phyloP scores from a whole-genome alignment of 2,888 invertebrate species.

The Ecliptopera silaceata region DNA sequence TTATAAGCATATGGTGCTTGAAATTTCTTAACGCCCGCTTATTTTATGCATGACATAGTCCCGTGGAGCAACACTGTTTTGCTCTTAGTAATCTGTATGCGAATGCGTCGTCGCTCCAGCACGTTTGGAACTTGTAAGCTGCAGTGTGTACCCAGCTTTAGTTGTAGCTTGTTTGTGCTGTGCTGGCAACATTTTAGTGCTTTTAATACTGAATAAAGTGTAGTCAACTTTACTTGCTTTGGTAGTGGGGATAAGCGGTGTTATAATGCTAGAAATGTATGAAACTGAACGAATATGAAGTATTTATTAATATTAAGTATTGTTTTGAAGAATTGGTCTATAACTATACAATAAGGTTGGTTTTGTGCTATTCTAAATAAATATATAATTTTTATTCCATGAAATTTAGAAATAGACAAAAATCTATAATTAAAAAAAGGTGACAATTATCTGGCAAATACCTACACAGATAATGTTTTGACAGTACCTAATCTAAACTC shows the following conservation, averaged over 20 bases:
- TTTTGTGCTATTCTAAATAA: no score
- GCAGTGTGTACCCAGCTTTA: constrained; percentile 31
- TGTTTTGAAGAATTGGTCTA: no score
- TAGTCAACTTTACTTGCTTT: background rate
- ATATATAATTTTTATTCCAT: no score
- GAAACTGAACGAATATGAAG: no score
- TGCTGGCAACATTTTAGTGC: background rate
- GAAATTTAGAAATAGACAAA: no score
- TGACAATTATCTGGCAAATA: no score
- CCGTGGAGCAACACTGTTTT: constrained; percentile 59
- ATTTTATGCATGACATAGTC: constrained; percentile 59
- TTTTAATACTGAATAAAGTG: background rate
- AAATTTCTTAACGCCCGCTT: constrained; percentile 54
- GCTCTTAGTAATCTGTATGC: constrained; percentile 62
- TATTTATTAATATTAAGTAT: no score
- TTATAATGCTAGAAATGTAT: no score
- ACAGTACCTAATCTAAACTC: no score
- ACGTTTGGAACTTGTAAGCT: constrained; percentile 28
- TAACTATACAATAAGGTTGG: no score
- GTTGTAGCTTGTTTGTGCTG: constrained; percentile 17
- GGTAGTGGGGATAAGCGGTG: background rate
- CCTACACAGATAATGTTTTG: no score
- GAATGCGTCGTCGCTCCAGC: constrained; percentile 21
- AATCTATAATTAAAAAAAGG: no score
- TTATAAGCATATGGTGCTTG: constrained; percentile 23